Base-by-base conservation (phyloP, 2,113 vertebrate genomes). In the Proterorhinus semilunaris region DNA sequence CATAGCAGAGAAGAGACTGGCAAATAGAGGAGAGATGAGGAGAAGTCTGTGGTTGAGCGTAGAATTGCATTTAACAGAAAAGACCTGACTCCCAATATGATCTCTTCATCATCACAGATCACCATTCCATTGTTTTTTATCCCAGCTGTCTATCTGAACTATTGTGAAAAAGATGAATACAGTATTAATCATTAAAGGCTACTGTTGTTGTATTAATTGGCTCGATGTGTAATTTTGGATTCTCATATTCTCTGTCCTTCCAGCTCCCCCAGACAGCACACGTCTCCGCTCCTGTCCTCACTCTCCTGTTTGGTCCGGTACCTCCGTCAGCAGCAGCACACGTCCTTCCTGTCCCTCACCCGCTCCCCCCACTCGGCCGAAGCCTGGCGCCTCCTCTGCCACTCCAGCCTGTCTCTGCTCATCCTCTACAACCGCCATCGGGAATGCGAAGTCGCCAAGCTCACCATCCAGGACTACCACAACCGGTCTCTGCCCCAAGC, bases 341-440 rank as follows among this genome's bases (percentile, higher is more conserved):
- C 90, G 0, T 89, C 92, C 17, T 93, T 90, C 79, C 83, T 92
- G 2, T 90, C 92, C 15, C 70, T 93, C 16, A 88, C 90, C 2
- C 91, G 90, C 8, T 85, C 90, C 2, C 81, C 90, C 11, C 75
- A 86, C 69, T 92, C 92, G 0, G 91, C 92, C 0, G 93, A 93
- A 72, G 84, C 91, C 54, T 94, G 93, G 92, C 91, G 92, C 8
- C 86, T 92, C 58, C 90, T 94, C 53, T 94, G 93, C 81, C 92
- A 94, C 73, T 90, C 92, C 77, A 94, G 92, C 76, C 88, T 94
- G 67, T 92, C 91, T 6, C 86, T 93, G 45, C 91, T 93, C 64
- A 93, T 93, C 81, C 91, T 93, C 59, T 94, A 91, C 84, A 94
- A 94, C 76, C 91, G 93, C 10, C 91, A 93, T 62, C 85, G 93